These are phyloP conservation scores for Eublepharis macularius DNA, from an alignment of 2,113 vertebrate species.

Conservation along the genomic window DNA sequence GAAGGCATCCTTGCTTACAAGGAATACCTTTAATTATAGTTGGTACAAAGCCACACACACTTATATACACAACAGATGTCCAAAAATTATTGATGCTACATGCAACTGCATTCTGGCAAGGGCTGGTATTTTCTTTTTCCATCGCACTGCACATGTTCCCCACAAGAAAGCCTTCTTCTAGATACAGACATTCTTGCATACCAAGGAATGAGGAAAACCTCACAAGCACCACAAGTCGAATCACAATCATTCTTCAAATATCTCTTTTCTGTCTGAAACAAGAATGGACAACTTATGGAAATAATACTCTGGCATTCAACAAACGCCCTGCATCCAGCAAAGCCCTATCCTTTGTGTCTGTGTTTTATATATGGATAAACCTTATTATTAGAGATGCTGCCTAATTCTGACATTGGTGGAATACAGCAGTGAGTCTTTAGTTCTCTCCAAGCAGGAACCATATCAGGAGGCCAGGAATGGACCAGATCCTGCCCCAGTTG, in stretches of 20 bases:
- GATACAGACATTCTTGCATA: neutral
- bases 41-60: neutral
- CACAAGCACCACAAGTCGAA: rapidly evolving
- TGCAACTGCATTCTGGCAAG: neutral
- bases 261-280: neutral
- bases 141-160: neutral
- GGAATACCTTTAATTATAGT: neutral
- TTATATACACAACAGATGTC: rapidly evolving
- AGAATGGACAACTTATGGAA: neutral
- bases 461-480: neutral
- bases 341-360: neutral
- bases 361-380: neutral
- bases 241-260: neutral
- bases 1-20: neutral
- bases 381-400: neutral
- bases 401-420: neutral
- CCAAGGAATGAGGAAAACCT: neutral
- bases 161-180: neutral
- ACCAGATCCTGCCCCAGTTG: neutral
- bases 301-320: neutral
- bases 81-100: neutral
- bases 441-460: neutral
- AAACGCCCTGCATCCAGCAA: neutral
- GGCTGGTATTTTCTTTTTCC: rapidly evolving
- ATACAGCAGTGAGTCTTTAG: neutral